Percentiles rank a stretch among this genome's conserved stretches.
phyloP scores from a whole-genome alignment of 2,888 invertebrate genomes.

The Conomelus anceps region DNA sequence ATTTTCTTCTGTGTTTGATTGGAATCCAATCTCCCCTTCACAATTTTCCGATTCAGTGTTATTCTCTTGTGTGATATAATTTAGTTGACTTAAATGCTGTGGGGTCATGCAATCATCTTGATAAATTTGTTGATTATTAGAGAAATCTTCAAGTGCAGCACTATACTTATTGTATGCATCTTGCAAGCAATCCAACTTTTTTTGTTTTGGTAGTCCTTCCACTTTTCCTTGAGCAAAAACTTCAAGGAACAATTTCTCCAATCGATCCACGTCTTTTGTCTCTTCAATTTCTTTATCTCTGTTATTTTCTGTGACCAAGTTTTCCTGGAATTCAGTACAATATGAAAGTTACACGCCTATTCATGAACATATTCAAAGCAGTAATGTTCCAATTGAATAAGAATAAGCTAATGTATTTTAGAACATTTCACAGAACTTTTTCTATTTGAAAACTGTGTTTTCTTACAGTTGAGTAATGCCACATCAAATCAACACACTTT shows the following conservation, averaged over 20 bases:
- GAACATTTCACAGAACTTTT: too few relatives aligned
- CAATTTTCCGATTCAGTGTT: neutral
- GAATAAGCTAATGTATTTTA: too few relatives aligned
- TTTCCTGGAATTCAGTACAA: neutral
- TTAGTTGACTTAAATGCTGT: neutral
- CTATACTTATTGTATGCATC: constrained; percentile 1
- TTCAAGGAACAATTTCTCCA: neutral
- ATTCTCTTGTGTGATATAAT: neutral
- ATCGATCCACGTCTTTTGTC: neutral
- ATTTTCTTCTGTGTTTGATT: neutral
- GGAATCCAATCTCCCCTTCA: neutral
- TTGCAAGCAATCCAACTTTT: neutral
- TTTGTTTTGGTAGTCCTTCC: neutral
- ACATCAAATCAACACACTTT: too few relatives aligned
- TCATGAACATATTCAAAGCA: too few relatives aligned
- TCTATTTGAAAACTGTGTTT: too few relatives aligned
- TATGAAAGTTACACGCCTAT: too few relatives aligned
- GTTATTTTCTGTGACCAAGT: neutral
- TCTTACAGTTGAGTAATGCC: too few relatives aligned
- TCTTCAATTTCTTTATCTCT: neutral
- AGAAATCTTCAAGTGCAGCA: neutral
- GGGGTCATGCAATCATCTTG: neutral
- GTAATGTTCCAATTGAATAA: too few relatives aligned
- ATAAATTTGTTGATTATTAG: neutral
- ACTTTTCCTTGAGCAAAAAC: neutral